Conservation (phyloP, 2,797 vertebrate species). For the Ispidina picta region DNA sequence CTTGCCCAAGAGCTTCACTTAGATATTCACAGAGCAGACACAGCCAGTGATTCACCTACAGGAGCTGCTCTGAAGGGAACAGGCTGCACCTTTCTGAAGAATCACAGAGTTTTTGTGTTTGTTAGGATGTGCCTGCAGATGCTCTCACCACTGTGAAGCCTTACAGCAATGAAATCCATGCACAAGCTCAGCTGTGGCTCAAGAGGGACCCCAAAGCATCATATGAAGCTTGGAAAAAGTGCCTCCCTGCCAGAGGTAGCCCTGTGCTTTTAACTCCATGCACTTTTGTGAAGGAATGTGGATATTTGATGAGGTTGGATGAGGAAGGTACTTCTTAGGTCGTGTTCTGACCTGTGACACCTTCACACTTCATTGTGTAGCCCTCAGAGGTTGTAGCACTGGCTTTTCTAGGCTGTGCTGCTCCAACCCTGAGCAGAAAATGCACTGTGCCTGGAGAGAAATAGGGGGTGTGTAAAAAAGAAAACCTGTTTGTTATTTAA, state of each 20-base stretch:
- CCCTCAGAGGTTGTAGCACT: not conserved
- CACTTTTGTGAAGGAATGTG: not conserved
- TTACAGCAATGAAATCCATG: constrained; percentile 98
- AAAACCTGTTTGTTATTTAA: not conserved
- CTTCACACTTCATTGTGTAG: not conserved
- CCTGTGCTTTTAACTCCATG: not conserved
- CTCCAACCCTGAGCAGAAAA: not conserved
- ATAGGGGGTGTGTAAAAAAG: not conserved
- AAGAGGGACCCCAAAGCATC: constrained; percentile 97
- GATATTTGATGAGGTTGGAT: not conserved
- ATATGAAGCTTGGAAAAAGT: constrained; percentile 98
- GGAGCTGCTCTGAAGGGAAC: not conserved
- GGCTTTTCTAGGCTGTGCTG: not conserved
- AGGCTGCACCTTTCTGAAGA: not conserved
- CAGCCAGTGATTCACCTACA: not conserved
- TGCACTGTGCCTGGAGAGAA: not conserved
- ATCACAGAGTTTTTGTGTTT: not conserved
- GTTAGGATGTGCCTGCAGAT: constrained; percentile 91
- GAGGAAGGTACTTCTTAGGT: not conserved
- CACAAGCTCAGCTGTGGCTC: constrained; percentile 97
- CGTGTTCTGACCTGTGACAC: not conserved
- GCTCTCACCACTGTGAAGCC: constrained; percentile 95
- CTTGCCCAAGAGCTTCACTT: not conserved
- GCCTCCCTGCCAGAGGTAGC: constrained; percentile 94
- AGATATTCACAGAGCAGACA: not conserved